Percentiles rank a stretch among this genome's conserved stretches.
Evolutionary conservation across 1,140 invertebrate genomes (phyloP).

Genomic region (Augochlora pura): DNA sequence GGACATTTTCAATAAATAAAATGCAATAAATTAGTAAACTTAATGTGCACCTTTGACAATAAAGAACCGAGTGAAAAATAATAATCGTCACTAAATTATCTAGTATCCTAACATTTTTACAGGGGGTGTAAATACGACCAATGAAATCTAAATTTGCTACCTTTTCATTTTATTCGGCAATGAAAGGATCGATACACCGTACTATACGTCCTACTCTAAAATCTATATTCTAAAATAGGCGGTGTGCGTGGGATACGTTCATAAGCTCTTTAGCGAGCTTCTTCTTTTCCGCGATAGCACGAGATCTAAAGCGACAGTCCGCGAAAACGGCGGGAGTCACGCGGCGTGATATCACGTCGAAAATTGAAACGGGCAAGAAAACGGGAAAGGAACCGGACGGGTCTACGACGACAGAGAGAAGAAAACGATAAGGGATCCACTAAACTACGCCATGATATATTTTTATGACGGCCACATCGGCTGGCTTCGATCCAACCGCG

Average conservation of each 20-base stretch:
- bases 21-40: too few species aligned
- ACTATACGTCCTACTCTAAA: neutral
- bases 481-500: conserved; percentile 18
- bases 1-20: too few species aligned
- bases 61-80: too few species aligned
- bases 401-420: neutral
- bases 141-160: too few species aligned
- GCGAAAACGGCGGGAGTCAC: neutral
- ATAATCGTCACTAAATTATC: too few species aligned
- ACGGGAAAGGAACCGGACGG: too few species aligned
- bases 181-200: too few species aligned
- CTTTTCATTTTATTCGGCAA: too few species aligned
- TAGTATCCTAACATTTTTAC: too few species aligned
- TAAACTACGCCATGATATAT: conserved; percentile 6
- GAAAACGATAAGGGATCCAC: neutral
- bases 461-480: conserved; percentile 13
- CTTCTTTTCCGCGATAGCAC: neutral
- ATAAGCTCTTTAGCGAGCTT: neutral
- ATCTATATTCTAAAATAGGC: neutral
- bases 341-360: neutral
- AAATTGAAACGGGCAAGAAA: conserved; percentile 8
- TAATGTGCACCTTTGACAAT: too few species aligned
- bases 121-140: too few species aligned
- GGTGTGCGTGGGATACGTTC: neutral
- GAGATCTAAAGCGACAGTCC: neutral